Evolutionary conservation across 2,797 vertebrate species (phyloP).

Genomic region (Cuculus canorus): DNA sequence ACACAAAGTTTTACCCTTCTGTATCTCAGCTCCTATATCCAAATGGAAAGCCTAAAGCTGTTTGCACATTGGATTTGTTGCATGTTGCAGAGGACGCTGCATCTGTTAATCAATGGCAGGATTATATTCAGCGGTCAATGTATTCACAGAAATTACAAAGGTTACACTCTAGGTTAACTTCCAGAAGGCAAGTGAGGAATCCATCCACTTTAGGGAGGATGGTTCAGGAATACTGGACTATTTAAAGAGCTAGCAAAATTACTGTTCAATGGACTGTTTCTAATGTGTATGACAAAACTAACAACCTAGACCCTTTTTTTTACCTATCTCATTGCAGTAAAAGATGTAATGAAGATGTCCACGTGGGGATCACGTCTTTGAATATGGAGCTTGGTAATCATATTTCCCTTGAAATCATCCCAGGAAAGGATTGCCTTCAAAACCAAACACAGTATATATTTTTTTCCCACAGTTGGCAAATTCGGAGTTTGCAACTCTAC

Average conservation of each 20-base stretch:
- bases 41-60: background rate
- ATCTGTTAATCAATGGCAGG: background rate
- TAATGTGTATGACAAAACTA: background rate
- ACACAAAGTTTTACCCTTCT: background rate
- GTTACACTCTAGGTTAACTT: background rate
- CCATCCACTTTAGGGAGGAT: background rate
- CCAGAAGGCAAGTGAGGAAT: background rate
- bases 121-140: background rate
- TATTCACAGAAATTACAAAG: background rate
- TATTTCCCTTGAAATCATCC: slow-evolving; percentile 23
- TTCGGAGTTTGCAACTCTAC: background rate
- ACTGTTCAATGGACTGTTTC: background rate
- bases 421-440: slow-evolving; percentile 29
- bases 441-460: background rate
- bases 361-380: background rate
- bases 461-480: slow-evolving; percentile 23
- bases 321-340: background rate
- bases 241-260: background rate
- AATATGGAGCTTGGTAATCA: background rate
- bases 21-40: background rate
- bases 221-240: background rate
- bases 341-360: background rate
- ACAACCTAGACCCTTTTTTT: background rate
- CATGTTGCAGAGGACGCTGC: background rate
- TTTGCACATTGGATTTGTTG: background rate